Base-by-base conservation (phyloP, 2,888 invertebrate genomes). In the Erebia palarica region DNA sequence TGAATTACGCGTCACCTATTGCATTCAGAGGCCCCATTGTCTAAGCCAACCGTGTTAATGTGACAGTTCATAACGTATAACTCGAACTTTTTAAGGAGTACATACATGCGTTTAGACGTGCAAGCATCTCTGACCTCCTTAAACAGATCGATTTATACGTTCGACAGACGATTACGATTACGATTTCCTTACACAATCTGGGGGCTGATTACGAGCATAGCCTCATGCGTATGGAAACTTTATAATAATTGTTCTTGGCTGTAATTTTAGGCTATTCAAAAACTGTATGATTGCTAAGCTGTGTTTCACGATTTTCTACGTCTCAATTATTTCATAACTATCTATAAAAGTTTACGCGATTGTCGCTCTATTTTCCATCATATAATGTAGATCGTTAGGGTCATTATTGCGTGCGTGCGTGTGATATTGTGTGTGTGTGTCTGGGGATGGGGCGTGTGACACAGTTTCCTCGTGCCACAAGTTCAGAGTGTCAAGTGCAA, bases 401-500 rank as follows among this genome's bases (percentile, higher is more conserved):
- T 55, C 44, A 64, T 60, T 73, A 63, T 76, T 58, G 74, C 55
- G 47, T 72, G 72, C 7, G 10, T 58, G 27, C 21, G 21, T 21
- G 21, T 21, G 21, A 2, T 1, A 21, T 21, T 2, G 42, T 73
- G 72, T 4, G 9, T 58, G 42, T 63, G 47, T 16, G 9, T 10
- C 49, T 8, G 44, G 18, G 44, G 21, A 36, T 11, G 63, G 36
- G 13, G 53, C 65, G 27, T 66, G 36, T 78, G 77, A 78, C 79
- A 80, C 72, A 79, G 77, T 79, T 80, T 77, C 74, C 71, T 68
- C 27, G 71, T 78, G 78, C 75, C 76, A 75, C 71, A 73, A 81
- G 80, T 82, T 82, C 79, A 82, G 74, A 70, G 75, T 81, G 81
- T 81, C 80, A 82, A 81, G 78, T 77, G 77, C 78, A 78, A 78